Percentiles rank a stretch among this genome's conserved stretches.
These are phyloP conservation scores for Dryobates pubescens DNA, from an alignment of 2,797 vertebrate species.

Conservation along the genomic window DNA sequence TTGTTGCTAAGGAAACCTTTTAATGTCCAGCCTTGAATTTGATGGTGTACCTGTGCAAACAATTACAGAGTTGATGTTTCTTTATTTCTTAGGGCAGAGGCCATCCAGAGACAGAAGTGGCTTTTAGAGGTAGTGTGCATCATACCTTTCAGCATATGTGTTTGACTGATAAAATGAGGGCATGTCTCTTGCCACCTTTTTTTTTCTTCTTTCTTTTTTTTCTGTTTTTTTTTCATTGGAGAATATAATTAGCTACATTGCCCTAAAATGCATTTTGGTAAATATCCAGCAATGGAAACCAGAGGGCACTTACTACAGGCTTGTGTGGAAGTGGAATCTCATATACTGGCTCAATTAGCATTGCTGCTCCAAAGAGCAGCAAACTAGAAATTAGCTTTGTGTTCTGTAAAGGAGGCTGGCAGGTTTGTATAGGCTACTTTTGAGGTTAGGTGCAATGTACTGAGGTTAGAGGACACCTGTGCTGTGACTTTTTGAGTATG, in stretches of 20 bases:
- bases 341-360: background rate
- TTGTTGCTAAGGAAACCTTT: constrained; percentile 28
- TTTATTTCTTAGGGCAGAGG: constrained; percentile 10
- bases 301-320: background rate
- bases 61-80: background rate
- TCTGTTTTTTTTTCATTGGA: background rate
- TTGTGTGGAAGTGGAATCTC: background rate
- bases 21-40: background rate
- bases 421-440: background rate
- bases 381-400: background rate
- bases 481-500: background rate
- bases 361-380: background rate
- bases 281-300: background rate
- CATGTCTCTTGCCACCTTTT: background rate
- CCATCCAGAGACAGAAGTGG: background rate
- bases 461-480: background rate
- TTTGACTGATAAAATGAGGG: background rate
- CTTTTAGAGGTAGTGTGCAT: background rate
- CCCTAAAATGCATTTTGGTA: background rate
- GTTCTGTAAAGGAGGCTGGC: background rate
- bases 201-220: background rate
- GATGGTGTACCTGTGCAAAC: background rate
- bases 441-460: background rate
- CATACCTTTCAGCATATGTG: accelerated
- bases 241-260: background rate